These are phyloP conservation scores for Hololepta plana DNA, from an alignment of 2,888 invertebrate genomes.

Conservation along the genomic window DNA sequence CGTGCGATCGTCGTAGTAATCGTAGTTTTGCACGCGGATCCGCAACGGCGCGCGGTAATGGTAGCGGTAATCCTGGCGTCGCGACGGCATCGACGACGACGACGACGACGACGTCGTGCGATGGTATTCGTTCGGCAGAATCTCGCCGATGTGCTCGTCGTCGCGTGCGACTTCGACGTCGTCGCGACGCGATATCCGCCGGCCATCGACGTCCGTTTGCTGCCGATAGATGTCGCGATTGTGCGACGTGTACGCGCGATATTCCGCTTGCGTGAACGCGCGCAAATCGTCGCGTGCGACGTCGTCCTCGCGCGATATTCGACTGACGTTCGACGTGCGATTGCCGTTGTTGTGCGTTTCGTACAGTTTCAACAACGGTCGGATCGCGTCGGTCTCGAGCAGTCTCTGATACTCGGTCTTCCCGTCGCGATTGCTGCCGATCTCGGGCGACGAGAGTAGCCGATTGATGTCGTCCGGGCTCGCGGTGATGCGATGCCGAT, in stretches of 20 bases:
- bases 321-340: slow-evolving; percentile 1
- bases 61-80: background rate
- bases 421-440: slow-evolving; percentile 12
- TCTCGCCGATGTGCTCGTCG: slow-evolving; percentile 26
- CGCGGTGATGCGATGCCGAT: slow-evolving; percentile 2
- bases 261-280: slow-evolving; percentile 17
- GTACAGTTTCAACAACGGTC: slow-evolving; percentile 21
- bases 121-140: slow-evolving; percentile 14
- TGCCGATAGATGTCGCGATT: slow-evolving; percentile 9
- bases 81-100: background rate
- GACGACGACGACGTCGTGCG: slow-evolving; percentile 1
- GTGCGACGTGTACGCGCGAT: slow-evolving; percentile 16
- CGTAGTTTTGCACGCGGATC: slow-evolving; percentile 8
- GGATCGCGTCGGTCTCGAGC: slow-evolving; percentile 22
- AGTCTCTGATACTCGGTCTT: slow-evolving; percentile 21
- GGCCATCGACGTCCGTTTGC: slow-evolving; percentile 1
- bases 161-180: slow-evolving; percentile 11
- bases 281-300: background rate
- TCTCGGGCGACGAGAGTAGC: background rate
- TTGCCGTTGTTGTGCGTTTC: slow-evolving; percentile 10
- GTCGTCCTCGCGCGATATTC: slow-evolving; percentile 9
- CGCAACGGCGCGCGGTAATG: slow-evolving; percentile 2
- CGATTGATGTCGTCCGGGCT: too few species aligned
- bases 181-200: slow-evolving; percentile 13
- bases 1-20: slow-evolving; percentile 10